Conservation (phyloP, 2,113 vertebrate genomes). For the Perca fluviatilis region DNA sequence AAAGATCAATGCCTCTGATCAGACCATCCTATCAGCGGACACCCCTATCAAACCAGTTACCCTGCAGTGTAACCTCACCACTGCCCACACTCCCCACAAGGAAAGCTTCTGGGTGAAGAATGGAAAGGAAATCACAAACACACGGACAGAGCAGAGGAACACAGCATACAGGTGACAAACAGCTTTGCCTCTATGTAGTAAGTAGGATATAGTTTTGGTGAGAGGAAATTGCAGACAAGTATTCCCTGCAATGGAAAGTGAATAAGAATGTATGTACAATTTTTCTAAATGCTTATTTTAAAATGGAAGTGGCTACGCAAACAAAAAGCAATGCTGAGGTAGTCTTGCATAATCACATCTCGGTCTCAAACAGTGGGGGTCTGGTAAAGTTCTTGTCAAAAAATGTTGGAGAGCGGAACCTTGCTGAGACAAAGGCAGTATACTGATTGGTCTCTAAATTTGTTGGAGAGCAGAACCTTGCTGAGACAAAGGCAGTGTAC, state of each 20-base stretch:
- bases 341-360: background rate
- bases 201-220: background rate
- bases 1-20: constrained; percentile 91
- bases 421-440: constrained; percentile 10
- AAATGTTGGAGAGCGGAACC: background rate
- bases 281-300: constrained; percentile 4
- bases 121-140: constrained; percentile 88
- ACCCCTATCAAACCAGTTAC: constrained; percentile 73
- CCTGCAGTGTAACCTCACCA: constrained; percentile 95
- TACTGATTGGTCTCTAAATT: constrained; percentile 8
- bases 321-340: background rate
- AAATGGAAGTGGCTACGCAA: background rate
- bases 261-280: background rate
- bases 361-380: constrained; percentile 1
- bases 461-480: background rate
- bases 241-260: background rate
- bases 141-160: constrained; percentile 82
- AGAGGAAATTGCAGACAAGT: background rate
- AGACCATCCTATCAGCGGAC: constrained; percentile 85
- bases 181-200: background rate
- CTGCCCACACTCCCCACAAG: constrained; percentile 86
- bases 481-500: constrained; percentile 7
- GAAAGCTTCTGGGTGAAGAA: constrained; percentile 97
- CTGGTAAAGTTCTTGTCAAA: background rate
- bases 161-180: constrained; percentile 89